Percentiles rank a stretch among this genome's conserved stretches.
These are phyloP conservation scores for Seira musarum DNA, from an alignment of 2,888 invertebrate genomes.

Conservation along the genomic window DNA sequence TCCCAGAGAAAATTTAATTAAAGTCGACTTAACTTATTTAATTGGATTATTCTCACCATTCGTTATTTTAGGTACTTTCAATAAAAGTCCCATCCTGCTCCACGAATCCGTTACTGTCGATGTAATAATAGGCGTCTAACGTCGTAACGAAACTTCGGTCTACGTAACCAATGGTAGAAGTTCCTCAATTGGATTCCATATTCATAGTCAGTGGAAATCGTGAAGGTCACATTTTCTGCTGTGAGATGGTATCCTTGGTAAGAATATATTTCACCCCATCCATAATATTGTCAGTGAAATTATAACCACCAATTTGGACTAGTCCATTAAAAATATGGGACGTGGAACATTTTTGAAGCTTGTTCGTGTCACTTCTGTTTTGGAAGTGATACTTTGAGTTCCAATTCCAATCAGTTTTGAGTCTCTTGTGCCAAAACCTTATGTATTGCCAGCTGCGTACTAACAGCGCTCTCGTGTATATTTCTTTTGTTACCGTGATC, in stretches of 20 bases:
- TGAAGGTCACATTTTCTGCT: background rate
- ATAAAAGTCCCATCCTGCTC: background rate
- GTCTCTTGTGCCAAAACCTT: too few species aligned
- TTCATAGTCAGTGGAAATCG: background rate
- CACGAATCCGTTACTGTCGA: background rate
- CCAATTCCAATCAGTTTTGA: background rate
- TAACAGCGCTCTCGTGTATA: background rate
- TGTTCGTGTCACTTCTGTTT: slow-evolving; percentile 2
- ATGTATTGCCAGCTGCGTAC: background rate
- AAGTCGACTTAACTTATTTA: too few species aligned
- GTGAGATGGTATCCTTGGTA: background rate
- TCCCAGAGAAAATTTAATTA: too few species aligned
- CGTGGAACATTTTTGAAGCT: slow-evolving; percentile 5
- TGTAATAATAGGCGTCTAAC: background rate
- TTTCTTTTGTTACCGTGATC: background rate
- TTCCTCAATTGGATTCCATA: background rate
- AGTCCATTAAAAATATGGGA: slow-evolving; percentile 11
- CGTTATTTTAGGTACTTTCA: too few species aligned
- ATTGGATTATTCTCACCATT: too few species aligned
- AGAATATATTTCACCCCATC: slow-evolving; percentile 75
- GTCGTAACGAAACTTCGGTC: background rate
- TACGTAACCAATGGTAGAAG: background rate
- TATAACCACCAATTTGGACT: slow-evolving; percentile 63
- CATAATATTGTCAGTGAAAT: slow-evolving; percentile 80
- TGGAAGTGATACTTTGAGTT: background rate